These are phyloP conservation scores for Platycercus adscitus DNA, from an alignment of 2,113 vertebrate genomes.

Conservation along the genomic window DNA sequence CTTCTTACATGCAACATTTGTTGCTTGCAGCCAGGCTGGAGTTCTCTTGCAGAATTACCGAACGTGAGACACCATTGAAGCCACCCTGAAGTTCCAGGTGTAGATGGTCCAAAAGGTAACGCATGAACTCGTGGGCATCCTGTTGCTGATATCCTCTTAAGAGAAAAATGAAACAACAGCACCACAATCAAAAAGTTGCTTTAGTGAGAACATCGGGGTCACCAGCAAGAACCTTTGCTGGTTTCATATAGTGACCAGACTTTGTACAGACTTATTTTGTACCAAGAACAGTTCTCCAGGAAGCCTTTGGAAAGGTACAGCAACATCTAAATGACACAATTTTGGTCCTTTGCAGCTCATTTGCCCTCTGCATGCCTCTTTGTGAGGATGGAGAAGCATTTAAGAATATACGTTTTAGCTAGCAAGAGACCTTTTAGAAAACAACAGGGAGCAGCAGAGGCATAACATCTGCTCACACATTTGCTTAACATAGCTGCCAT, in stretches of 20 bases:
- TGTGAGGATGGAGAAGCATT: not conserved
- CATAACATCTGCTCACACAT: not conserved
- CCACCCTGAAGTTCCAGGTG: constrained; percentile 94
- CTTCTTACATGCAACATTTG: constrained; percentile 91
- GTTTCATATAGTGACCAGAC: not conserved
- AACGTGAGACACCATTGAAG: constrained; percentile 85
- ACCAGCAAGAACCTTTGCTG: not conserved
- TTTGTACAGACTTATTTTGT: not conserved
- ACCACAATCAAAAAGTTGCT: not conserved
- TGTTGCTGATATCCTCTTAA: constrained; percentile 98
- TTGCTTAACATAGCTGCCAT: not conserved
- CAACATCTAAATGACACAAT: not conserved
- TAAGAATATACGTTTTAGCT: not conserved
- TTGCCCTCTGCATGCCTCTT: accelerated
- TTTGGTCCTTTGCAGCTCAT: accelerated
- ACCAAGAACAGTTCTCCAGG: not conserved
- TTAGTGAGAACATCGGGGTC: not conserved
- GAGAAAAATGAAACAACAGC: not conserved
- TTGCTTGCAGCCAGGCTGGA: constrained; percentile 77
- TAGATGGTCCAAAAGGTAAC: constrained; percentile 97
- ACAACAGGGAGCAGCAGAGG: not conserved
- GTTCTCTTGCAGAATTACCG: constrained; percentile 80
- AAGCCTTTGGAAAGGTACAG: not conserved
- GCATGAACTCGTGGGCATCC: constrained; percentile 98
- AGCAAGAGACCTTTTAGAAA: not conserved